A percentile compares a stretch with the other conserved stretches of the same genome.
These are phyloP conservation scores for Aselliscus stoliczkanus DNA, from an alignment of 2,797 vertebrate genomes.

Conservation along the genomic window DNA sequence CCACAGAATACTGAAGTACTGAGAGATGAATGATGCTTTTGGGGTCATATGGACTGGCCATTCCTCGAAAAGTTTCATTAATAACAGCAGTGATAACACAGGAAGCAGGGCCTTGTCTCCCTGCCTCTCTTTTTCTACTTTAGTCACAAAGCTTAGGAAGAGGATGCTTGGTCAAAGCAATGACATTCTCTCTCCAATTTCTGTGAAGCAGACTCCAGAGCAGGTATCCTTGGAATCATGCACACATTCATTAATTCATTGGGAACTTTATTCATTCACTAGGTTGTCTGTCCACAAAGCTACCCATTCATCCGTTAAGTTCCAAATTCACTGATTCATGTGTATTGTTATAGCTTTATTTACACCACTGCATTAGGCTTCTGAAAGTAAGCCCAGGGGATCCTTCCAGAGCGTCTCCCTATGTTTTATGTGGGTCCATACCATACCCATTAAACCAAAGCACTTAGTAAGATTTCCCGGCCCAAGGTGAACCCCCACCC, in stretches of 20 bases:
- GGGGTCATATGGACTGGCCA: neutral
- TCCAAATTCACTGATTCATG: neutral
- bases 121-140: neutral
- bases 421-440: neutral
- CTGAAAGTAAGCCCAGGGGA: no score
- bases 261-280: neutral
- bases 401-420: no score
- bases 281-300: neutral
- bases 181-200: neutral
- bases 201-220: neutral
- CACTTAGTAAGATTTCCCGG: neutral
- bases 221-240: neutral
- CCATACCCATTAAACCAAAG: neutral
- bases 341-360: neutral
- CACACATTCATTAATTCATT: neutral
- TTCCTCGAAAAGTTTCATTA: slow-evolving; percentile 38
- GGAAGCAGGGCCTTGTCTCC: rapidly evolving
- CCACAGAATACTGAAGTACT: neutral
- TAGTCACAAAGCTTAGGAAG: neutral
- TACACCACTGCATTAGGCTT: neutral
- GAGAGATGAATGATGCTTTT: neutral
- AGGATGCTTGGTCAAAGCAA: neutral
- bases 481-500: neutral
- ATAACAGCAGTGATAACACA: neutral
- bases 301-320: neutral